phyloP scores from a whole-genome alignment of 64 coral and sea anemone species.

The Orbicella faveolata region DNA sequence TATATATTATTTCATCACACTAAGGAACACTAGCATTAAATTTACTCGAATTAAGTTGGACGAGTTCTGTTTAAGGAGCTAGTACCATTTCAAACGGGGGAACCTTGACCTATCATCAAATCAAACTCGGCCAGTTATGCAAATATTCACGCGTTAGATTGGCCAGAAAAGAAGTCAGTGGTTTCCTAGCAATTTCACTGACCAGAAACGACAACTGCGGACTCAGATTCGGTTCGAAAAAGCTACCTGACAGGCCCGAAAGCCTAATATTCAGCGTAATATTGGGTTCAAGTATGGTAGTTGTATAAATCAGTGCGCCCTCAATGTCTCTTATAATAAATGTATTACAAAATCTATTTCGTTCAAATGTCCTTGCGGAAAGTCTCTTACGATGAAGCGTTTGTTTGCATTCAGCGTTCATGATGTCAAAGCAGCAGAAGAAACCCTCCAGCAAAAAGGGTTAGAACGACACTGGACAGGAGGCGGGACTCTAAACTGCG shows the following conservation, averaged over 20 bases:
- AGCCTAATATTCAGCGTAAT: too few relatives aligned
- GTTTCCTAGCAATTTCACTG: not conserved
- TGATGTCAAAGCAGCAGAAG: slow-evolving; percentile 3
- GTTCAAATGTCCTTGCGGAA: not conserved
- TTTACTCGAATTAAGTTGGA: too few relatives aligned
- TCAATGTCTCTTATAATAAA: not conserved
- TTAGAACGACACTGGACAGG: not conserved
- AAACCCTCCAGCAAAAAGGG: not conserved
- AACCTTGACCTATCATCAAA: not conserved
- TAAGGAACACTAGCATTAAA: too few relatives aligned
- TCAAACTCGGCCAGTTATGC: not conserved
- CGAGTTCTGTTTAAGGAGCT: too few relatives aligned
- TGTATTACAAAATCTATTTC: not conserved
- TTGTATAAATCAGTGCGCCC: not conserved
- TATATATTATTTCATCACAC: too few relatives aligned
- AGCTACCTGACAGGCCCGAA: not conserved
- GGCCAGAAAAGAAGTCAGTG: not conserved
- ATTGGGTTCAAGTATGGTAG: not conserved
- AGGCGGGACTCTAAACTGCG: not conserved
- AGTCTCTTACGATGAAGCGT: not conserved
- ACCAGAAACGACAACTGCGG: not conserved
- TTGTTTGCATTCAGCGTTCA: not conserved
- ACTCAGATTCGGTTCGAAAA: not conserved
- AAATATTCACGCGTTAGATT: too few relatives aligned
- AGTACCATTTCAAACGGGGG: too few relatives aligned